These are phyloP conservation scores for Nannoperca obscura DNA, from an alignment of 2,797 vertebrate genomes.

Conservation along the genomic window DNA sequence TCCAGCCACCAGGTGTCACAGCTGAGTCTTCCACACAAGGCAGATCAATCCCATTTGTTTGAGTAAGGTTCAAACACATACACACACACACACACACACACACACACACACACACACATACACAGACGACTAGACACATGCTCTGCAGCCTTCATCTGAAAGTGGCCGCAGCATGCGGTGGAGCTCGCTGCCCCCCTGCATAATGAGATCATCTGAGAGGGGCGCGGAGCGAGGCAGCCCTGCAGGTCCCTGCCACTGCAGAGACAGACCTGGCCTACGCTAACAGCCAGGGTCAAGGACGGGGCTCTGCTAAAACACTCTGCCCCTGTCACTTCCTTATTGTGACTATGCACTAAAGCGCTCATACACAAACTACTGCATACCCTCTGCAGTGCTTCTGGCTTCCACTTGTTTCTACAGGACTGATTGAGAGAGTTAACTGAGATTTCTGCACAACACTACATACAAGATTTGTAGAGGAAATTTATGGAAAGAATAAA, in stretches of 20 bases:
- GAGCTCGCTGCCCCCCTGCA: constrained; percentile 72
- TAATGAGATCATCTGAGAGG: constrained; percentile 80
- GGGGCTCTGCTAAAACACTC: constrained; percentile 34
- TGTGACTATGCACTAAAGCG: constrained; percentile 35
- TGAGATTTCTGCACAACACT: constrained; percentile 35
- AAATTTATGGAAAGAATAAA: constrained; percentile 50
- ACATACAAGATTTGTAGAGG: constrained; percentile 10
- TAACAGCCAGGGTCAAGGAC: constrained; percentile 71
- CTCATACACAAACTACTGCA: constrained; percentile 32
- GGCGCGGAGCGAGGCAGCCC: constrained; percentile 44
- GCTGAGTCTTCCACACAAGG: constrained; percentile 53
- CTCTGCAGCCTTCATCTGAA: constrained; percentile 78
- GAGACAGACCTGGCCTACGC: constrained; percentile 58
- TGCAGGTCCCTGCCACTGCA: constrained; percentile 72
- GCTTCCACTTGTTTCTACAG: constrained; percentile 36
- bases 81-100: constrained; percentile 24
- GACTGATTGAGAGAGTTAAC: constrained; percentile 45
- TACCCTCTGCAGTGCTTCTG: constrained; percentile 49
- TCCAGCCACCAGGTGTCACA: constrained; percentile 70
- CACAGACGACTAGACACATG: constrained; percentile 63
- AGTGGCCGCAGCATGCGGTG: constrained; percentile 62
- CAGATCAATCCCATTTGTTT: constrained; percentile 70
- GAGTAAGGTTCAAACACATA: constrained; percentile 46
- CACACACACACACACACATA: constrained; percentile 31
- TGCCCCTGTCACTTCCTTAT: constrained; percentile 51